Base-by-base conservation (phyloP, 2,888 invertebrate genomes). In the Drosophila mimica region DNA sequence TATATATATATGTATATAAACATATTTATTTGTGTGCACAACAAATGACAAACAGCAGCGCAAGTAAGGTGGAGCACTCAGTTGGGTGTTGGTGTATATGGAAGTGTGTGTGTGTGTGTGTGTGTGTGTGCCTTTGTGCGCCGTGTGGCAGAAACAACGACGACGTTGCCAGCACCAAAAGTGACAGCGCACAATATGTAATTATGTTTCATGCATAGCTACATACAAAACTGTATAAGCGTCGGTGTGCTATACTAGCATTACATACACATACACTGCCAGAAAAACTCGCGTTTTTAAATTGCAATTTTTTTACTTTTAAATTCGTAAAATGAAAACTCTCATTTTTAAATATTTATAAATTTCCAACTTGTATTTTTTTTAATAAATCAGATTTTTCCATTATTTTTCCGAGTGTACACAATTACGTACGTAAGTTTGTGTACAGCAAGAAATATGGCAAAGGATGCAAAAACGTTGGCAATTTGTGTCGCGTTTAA, bases 171-270 rank as follows among this genome's bases (percentile, higher is more conserved):
- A 85, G 85, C 90, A 73, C 87, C 87, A 90, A 89, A 88, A 88
- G 88, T 88, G 88, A 90, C 88, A 90, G 91, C 82, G 89, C 85
- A 91, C 88, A 88, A 89, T 88, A 88, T 88, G 91, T 91, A 88
- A 91, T 91, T 88, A 88, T 88, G 89, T 90, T 87, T 79, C 88
- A 74, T 69, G 56, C 72, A 74, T 61, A 70, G 59, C 62, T 57
- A 76, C 70, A 68, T 68, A 67, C 53, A 72, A 60, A 67, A 59
- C 57, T 43, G 63, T 64, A 71, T 62, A 68, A 25, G 25, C 67
- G 64, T 25, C 25, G 25, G 25, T 25, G 25, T 25, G 25, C 25
- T 31, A 59, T 33, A 66, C n/a, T 36, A 67, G 5, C 67, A 11
- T 51, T 11, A 43, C 6, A 58, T 43, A 60, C 8, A 46, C 5